A percentile compares a stretch with the other conserved stretches of the same genome.
Evolutionary conservation across 2,888 invertebrate genomes (phyloP).

Genomic region (Erpobdella octoculata): DNA sequence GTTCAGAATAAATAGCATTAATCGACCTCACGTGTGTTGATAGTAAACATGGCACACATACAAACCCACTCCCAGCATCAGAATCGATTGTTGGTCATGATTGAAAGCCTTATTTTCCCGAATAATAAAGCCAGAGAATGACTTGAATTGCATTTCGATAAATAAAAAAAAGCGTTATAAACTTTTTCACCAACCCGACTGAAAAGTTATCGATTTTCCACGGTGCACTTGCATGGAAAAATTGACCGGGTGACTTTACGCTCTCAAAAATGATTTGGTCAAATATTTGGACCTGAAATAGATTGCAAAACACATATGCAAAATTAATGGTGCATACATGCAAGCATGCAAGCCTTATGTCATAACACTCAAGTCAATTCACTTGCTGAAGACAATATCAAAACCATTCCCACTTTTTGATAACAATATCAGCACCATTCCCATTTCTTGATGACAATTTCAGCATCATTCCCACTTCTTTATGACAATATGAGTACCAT

Average conservation of each 20-base stretch:
- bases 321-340: not conserved
- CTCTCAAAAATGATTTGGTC: slow-evolving; percentile 52
- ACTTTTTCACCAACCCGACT: slow-evolving; percentile 31
- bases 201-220: slow-evolving; percentile 46
- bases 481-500: no score
- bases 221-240: slow-evolving; percentile 47
- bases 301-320: no score
- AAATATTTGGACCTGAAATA: slow-evolving; percentile 45
- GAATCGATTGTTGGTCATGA: not conserved
- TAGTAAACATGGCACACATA: not conserved
- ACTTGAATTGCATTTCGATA: not conserved
- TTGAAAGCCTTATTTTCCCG: not conserved
- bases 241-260: slow-evolving; percentile 51
- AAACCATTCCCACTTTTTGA: no score
- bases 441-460: no score
- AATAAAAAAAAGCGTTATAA: not conserved
- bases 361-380: not conserved
- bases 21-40: not conserved
- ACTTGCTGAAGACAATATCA: no score
- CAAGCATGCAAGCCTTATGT: no score
- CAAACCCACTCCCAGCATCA: not conserved
- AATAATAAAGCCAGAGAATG: not conserved
- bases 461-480: no score
- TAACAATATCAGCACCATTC: no score
- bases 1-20: not conserved